Percentiles rank a stretch among this genome's conserved stretches.
Evolutionary conservation across 2,113 vertebrate species (phyloP).

Genomic region (Albula goreensis): DNA sequence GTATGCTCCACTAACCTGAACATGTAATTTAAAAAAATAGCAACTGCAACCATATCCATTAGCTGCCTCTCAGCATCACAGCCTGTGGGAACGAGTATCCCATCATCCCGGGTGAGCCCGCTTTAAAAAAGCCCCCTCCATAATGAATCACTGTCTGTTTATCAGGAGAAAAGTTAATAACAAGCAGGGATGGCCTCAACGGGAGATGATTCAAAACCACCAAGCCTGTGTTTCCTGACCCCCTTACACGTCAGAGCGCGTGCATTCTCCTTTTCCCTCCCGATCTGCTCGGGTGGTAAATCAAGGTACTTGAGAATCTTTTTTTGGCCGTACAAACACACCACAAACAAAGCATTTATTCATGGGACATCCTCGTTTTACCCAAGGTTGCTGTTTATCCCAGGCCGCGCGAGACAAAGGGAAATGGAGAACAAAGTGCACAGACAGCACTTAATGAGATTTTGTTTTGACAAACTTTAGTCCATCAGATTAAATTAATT

Average conservation of each 20-base stretch:
- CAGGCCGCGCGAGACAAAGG: slow-evolving; percentile 50
- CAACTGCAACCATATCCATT: slow-evolving; percentile 6
- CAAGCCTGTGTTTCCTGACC: not conserved
- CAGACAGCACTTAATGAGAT: slow-evolving; percentile 68
- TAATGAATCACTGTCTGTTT: slow-evolving; percentile 17
- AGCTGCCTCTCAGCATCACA: slow-evolving; percentile 48
- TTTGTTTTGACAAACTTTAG: slow-evolving; percentile 71
- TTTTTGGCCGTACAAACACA: slow-evolving; percentile 56
- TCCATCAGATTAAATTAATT: slow-evolving; percentile 64
- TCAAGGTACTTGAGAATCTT: slow-evolving; percentile 62
- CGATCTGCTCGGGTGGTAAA: slow-evolving; percentile 43
- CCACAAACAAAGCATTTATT: slow-evolving; percentile 66
- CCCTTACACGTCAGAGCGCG: not conserved
- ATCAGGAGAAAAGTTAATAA: slow-evolving; percentile 14
- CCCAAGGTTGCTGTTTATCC: slow-evolving; percentile 54
- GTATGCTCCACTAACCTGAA: not conserved
- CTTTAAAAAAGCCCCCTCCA: slow-evolving; percentile 43
- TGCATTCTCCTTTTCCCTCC: not conserved
- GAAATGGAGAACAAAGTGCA: slow-evolving; percentile 55
- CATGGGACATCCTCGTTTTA: slow-evolving; percentile 57
- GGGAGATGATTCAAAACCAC: slow-evolving; percentile 4
- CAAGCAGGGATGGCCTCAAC: slow-evolving; percentile 15
- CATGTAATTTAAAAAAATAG: not conserved
- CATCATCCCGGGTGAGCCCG: slow-evolving; percentile 43
- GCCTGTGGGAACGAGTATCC: slow-evolving; percentile 60